Percentiles rank a stretch among this genome's conserved stretches.
Conservation (phyloP, 2,888 invertebrate genomes). For the Archips xylosteana region DNA sequence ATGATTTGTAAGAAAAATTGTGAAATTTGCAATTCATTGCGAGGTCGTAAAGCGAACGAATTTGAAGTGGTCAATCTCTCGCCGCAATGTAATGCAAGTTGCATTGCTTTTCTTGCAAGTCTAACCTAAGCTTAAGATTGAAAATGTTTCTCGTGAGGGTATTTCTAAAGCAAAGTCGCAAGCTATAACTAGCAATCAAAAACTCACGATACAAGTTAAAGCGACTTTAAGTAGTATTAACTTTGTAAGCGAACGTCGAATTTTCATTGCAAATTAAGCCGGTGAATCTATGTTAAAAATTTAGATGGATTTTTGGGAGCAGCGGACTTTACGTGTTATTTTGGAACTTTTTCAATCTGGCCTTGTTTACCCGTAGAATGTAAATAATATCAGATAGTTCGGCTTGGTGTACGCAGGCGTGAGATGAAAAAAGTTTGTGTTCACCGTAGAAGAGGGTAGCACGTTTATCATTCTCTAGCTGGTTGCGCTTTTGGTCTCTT, state of each 20-base stretch:
- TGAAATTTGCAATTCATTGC: no score
- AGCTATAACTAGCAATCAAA: background rate
- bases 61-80: no score
- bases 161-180: no score
- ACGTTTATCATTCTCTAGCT: background rate
- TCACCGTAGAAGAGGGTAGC: background rate
- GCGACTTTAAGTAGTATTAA: slow-evolving; percentile 9
- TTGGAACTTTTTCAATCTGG: slow-evolving; percentile 41
- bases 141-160: no score
- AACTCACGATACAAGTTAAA: slow-evolving; percentile 11
- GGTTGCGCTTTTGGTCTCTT: background rate
- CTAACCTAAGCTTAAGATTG: no score
- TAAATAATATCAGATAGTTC: slow-evolving; percentile 40
- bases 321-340: slow-evolving; percentile 33
- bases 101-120: no score
- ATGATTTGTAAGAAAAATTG: no score
- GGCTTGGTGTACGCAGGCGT: slow-evolving; percentile 17
- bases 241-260: slow-evolving; percentile 10
- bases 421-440: slow-evolving; percentile 40
- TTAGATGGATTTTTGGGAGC: slow-evolving; percentile 36
- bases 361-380: slow-evolving; percentile 38
- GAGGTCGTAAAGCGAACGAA: no score
- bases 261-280: slow-evolving; percentile 27
- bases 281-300: slow-evolving; percentile 30
- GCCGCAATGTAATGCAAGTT: no score